Conservation (phyloP, 2,888 invertebrate genomes). For the Rambutsinella grinnellia region DNA sequence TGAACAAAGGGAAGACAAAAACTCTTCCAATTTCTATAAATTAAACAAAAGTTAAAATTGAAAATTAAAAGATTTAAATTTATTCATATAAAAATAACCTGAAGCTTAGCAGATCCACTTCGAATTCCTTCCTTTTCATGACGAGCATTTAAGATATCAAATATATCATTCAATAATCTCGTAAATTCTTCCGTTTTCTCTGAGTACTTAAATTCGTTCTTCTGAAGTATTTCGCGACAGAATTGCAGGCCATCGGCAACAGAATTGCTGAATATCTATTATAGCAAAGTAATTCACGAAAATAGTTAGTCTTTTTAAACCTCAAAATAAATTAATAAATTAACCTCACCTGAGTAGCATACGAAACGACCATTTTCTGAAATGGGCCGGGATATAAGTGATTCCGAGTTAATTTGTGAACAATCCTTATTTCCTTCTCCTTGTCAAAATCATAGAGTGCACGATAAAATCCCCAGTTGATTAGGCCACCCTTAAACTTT, state of each 20-base stretch:
- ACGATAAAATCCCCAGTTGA: conserved; percentile 5
- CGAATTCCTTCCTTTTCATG: conserved; percentile 3
- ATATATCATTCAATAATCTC: conserved; percentile 16
- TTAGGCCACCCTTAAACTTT: neutral
- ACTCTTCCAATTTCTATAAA: too few species aligned
- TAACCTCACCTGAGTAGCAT: conserved; percentile 13
- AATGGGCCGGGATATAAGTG: conserved; percentile 14
- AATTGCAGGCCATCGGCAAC: neutral
- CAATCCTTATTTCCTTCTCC: neutral
- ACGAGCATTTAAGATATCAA: conserved; percentile 22
- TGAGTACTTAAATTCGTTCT: neutral
- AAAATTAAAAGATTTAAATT: too few species aligned
- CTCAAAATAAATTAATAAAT: too few species aligned
- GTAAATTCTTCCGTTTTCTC: conserved; percentile 31
- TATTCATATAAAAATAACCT: too few species aligned
- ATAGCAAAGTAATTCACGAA: too few species aligned
- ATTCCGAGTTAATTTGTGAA: neutral
- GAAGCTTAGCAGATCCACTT: too few species aligned
- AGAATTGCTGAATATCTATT: conserved; percentile 9
- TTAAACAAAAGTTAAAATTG: too few species aligned
- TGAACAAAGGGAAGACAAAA: too few species aligned
- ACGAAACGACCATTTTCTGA: conserved; percentile 18
- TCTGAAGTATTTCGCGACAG: neutral
- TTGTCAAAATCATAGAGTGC: conserved; percentile 1
- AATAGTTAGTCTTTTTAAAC: too few species aligned